phyloP scores from a whole-genome alignment of 2,797 vertebrate genomes.

The Poecilia wingei region DNA sequence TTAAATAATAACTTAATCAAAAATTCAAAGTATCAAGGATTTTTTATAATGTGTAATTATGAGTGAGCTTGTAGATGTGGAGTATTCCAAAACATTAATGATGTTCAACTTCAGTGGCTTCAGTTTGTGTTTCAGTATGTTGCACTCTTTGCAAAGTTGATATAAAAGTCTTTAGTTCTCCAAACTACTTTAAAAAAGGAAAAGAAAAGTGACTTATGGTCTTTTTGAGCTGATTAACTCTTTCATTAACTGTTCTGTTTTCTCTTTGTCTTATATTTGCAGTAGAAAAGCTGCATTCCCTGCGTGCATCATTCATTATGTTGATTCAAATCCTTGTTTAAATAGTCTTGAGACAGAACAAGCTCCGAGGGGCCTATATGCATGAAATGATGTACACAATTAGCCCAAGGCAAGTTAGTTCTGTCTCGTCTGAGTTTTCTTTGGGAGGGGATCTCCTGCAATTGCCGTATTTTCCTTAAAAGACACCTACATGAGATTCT shows the following conservation, averaged over 20 bases:
- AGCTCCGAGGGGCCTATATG: conserved; percentile 60
- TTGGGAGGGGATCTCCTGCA: conserved; percentile 80
- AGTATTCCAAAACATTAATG: conserved; percentile 3
- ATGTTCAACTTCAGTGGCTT: not conserved
- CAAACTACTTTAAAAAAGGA: conserved; percentile 21
- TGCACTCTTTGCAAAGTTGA: not conserved
- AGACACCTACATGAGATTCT: conserved; percentile 41
- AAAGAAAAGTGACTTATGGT: conserved; percentile 36
- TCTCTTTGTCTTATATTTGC: conserved; percentile 52
- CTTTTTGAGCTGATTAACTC: conserved; percentile 40
- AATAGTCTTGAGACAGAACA: conserved; percentile 72
- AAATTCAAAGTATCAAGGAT: not conserved
- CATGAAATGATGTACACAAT: conserved; percentile 69
- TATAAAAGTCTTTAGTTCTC: conserved; percentile 24
- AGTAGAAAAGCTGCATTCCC: conserved; percentile 59
- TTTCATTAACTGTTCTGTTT: conserved; percentile 44
- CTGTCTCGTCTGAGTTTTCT: conserved; percentile 74
- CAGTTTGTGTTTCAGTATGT: conserved; percentile 12
- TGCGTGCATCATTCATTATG: conserved; percentile 64
- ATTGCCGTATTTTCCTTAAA: conserved; percentile 48
- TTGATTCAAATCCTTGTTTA: conserved; percentile 76
- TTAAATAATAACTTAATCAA: not conserved
- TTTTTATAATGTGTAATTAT: not conserved
- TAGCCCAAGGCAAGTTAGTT: conserved; percentile 59
- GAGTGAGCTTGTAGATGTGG: not conserved